These are phyloP conservation scores for Nineta flava DNA, from an alignment of 2,888 invertebrate genomes.

Conservation along the genomic window DNA sequence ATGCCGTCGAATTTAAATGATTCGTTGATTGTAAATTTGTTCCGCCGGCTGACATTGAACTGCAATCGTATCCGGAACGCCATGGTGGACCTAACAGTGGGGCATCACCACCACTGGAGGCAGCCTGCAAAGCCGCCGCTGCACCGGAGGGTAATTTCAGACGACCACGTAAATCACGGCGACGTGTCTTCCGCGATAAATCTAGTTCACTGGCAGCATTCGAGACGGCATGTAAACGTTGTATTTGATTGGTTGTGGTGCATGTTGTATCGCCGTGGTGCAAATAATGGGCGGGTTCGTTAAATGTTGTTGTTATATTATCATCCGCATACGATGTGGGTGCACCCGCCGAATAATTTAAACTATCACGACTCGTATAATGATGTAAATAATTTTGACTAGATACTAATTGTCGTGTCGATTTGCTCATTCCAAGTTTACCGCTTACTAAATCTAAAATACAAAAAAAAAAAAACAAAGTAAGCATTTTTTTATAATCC, in stretches of 20 bases:
- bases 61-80: slow-evolving; percentile 25
- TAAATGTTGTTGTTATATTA: background rate
- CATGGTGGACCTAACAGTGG: slow-evolving; percentile 54
- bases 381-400: slow-evolving; percentile 22
- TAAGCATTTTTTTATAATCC: no score
- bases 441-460: slow-evolving; percentile 59
- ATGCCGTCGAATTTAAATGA: slow-evolving; percentile 41
- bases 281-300: no score
- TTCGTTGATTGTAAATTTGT: slow-evolving; percentile 38
- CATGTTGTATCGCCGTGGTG: no score
- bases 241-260: background rate
- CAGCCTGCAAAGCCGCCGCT: slow-evolving; percentile 39
- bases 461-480: slow-evolving; percentile 10
- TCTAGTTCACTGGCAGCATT: slow-evolving; percentile 59
- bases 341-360: slow-evolving; percentile 45
- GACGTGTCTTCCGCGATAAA: slow-evolving; percentile 51
- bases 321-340: slow-evolving; percentile 17
- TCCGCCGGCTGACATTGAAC: slow-evolving; percentile 35
- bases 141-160: slow-evolving; percentile 40
- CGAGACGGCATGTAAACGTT: background rate
- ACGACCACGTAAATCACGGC: slow-evolving; percentile 40
- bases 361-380: slow-evolving; percentile 54
- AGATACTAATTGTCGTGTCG: slow-evolving; percentile 24
- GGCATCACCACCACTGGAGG: slow-evolving; percentile 59
- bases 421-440: slow-evolving; percentile 50